phyloP scores from a whole-genome alignment of 1,140 invertebrate genomes.

The Drosophila miranda region DNA sequence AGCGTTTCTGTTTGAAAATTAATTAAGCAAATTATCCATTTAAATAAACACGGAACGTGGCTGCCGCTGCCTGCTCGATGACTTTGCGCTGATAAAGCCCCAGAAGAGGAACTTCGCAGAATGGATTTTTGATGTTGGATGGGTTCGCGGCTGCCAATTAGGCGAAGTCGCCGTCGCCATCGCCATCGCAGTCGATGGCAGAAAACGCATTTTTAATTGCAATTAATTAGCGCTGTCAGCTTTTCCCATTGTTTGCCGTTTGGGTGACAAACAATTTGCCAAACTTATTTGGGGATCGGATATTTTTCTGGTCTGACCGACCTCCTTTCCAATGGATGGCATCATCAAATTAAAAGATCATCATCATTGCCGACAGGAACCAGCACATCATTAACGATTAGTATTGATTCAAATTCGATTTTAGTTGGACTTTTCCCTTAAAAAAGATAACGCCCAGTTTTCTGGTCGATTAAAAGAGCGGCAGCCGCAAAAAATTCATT shows the following conservation, averaged over 20 bases:
- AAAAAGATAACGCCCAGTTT: constrained; percentile 63
- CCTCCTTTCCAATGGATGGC: constrained; percentile 53
- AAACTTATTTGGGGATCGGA: constrained; percentile 16
- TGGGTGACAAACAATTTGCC: constrained; percentile 40
- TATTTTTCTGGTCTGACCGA: constrained; percentile 22
- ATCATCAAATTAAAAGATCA: constrained; percentile 7
- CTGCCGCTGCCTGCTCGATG: constrained; percentile 47
- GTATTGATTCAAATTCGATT: constrained; percentile 32
- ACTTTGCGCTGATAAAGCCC: constrained; percentile 43
- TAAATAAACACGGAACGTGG: constrained; percentile 59
- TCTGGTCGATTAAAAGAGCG: constrained; percentile 54
- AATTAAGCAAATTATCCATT: constrained; percentile 60
- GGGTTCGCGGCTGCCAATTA: constrained; percentile 70
- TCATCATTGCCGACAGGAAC: background rate
- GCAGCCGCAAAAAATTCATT: constrained; percentile 63
- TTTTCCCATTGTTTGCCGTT: constrained; percentile 30
- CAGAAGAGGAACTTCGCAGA: constrained; percentile 1
- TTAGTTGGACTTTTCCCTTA: constrained; percentile 36
- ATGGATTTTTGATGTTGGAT: constrained; percentile 21
- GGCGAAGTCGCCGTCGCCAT: constrained; percentile 22
- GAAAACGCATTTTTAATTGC: constrained; percentile 56
- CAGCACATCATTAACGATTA: constrained; percentile 59
- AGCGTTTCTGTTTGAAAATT: constrained; percentile 56
- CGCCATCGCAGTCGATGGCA: constrained; percentile 5
- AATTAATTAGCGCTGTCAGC: constrained; percentile 47